Evolutionary conservation across 2,888 invertebrate genomes (phyloP), one percentile per base, ranked within the genome.

Genomic region (Tholera decimalis): DNA sequence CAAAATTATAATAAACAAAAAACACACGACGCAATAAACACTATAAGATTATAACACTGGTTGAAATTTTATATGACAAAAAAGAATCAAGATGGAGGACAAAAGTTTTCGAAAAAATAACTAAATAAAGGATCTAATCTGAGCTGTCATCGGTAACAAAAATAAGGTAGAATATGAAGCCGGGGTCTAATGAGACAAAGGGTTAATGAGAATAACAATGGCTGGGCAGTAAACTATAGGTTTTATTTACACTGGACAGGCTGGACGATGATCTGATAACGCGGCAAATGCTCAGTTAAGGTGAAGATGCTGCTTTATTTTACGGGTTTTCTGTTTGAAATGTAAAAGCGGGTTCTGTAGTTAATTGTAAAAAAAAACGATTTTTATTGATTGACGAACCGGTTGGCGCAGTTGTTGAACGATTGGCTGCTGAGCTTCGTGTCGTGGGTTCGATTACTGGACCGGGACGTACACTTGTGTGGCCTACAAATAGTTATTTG

Each of bases 191-290:
- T 95, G 95, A 94, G 93, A 95, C 95, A 95, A 94, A 95, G 90
- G 91, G 92, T 93, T 95, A 95, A 95, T 94, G 95, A 94, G 93
- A 83, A 91, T 89, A 93, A 95, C 95, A 95, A 95, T 95, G 91
- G 93, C 75, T 82, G 85, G 82, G 87, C 90, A 90, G 88, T 95
- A 94, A 95, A 95, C 89, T 94, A 92, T 92, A 89, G 93, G 92
- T 92, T 95, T 95, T 95, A 95, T 95, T 89, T 88, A 91, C 91
- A 87, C 85, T 88, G 87, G 92, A 90, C 92, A 85, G 91, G 82
- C 80, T 77, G 83, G 83, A 77, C 87, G 91, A 91, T 92, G 91
- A 89, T 88, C 93, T 92, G 94, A 95, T 95, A 94, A 94, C 91
- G 85, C 84, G 84, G 83, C 87, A 85, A 88, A 89, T 86, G 88